phyloP scores from a whole-genome alignment of 2,113 vertebrate species.

The Hyperoodon ampullatus region DNA sequence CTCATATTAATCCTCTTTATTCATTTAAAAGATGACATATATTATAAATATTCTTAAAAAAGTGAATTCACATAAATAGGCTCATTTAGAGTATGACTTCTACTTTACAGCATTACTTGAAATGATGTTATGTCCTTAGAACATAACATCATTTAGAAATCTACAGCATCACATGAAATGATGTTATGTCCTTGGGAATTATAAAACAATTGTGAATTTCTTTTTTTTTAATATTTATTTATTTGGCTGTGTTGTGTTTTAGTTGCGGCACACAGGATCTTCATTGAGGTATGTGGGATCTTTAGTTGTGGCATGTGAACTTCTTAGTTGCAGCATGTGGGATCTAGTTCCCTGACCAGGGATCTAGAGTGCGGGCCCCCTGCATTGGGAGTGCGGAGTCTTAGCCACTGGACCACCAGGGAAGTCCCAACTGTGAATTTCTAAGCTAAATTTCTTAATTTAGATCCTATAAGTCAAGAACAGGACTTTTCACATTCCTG shows the following conservation, averaged over 20 bases:
- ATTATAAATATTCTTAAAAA: background rate
- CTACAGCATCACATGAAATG: background rate
- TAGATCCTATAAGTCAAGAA: background rate
- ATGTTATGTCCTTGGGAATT: background rate
- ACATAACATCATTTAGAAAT: background rate
- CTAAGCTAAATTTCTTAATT: background rate
- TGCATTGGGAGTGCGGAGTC: too few species aligned
- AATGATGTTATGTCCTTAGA: too few species aligned
- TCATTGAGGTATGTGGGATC: too few species aligned
- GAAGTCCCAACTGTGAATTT: background rate
- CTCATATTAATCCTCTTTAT: background rate
- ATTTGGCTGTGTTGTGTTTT: too few species aligned
- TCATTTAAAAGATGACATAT: background rate
- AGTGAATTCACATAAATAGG: background rate
- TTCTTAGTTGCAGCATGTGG: too few species aligned
- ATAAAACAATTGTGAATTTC: background rate
- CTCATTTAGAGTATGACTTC: background rate
- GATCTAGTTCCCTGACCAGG: too few species aligned
- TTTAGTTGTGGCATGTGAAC: too few species aligned
- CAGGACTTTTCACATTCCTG: background rate
- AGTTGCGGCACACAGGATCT: too few species aligned
- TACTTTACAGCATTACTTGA: background rate
- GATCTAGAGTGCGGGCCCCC: too few species aligned
- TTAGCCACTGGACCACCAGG: too few species aligned
- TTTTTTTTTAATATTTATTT: too few species aligned